Evolutionary conservation across 2,113 vertebrate genomes (phyloP).

Genomic region (Sitta europaea): DNA sequence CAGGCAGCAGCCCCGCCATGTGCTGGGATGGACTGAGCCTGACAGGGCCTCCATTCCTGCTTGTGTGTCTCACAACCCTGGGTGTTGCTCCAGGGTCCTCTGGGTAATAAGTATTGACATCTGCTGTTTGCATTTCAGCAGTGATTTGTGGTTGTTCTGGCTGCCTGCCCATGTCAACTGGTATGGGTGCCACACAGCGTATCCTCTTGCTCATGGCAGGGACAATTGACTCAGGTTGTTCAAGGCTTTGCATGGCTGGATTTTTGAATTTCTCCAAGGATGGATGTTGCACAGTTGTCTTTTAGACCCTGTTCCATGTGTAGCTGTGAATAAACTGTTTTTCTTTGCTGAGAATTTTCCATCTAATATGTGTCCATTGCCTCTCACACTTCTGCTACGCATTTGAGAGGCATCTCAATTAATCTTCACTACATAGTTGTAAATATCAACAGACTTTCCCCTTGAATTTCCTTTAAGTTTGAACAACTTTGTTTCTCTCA

Average conservation of each 20-base stretch:
- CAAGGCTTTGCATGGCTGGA: not conserved
- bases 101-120: not conserved
- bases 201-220: not conserved
- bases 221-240: not conserved
- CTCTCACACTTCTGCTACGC: not conserved
- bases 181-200: accelerated
- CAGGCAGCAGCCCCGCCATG: accelerated
- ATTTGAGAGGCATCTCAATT: accelerated
- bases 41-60: no score
- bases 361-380: accelerated
- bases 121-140: not conserved
- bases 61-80: not conserved
- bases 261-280: not conserved
- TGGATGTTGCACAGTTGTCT: not conserved
- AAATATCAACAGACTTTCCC: not conserved
- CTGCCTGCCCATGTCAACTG: not conserved
- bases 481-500: not conserved
- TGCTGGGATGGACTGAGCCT: not conserved
- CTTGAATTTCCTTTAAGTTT: not conserved
- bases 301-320: not conserved
- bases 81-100: not conserved
- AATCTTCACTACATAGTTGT: not conserved
- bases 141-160: not conserved
- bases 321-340: not conserved
- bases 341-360: not conserved